Percentiles rank a stretch among this genome's conserved stretches.
phyloP scores from a whole-genome alignment of 2,113 vertebrate genomes.

The Tenrec ecaudatus region DNA sequence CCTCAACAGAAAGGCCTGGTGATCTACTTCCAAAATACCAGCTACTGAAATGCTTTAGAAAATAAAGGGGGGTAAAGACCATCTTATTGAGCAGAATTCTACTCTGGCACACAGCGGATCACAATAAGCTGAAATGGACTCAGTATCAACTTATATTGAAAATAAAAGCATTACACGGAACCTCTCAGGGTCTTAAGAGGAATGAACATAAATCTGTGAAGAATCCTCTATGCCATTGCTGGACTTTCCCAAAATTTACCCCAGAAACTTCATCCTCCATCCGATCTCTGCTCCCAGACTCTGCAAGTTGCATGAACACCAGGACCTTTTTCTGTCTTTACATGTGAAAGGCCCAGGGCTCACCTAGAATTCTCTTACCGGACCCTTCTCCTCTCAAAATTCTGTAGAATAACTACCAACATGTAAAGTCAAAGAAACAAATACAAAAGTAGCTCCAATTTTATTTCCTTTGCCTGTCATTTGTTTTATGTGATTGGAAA shows the following conservation, averaged over 20 bases:
- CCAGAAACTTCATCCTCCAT: neutral
- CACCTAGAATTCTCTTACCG: neutral
- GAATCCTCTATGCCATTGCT: neutral
- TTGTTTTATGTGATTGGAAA: neutral
- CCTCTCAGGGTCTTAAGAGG: neutral
- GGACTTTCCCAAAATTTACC: neutral
- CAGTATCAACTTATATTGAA: neutral
- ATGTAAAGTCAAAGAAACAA: neutral
- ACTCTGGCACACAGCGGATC: neutral
- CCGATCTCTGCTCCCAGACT: neutral
- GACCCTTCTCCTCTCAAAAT: neutral
- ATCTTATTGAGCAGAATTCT: neutral
- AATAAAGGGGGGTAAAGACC: neutral
- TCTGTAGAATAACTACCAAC: neutral
- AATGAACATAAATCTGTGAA: neutral
- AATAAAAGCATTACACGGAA: neutral
- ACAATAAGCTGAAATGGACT: neutral
- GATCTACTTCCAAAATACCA: neutral
- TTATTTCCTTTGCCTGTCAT: neutral
- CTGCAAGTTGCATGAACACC: neutral
- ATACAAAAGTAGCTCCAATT: neutral
- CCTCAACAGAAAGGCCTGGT: neutral
- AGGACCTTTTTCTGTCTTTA: neutral
- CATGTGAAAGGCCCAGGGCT: neutral
- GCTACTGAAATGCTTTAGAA: neutral